Conservation (phyloP, 2,888 invertebrate genomes). For the Pseudococcus longispinus region DNA sequence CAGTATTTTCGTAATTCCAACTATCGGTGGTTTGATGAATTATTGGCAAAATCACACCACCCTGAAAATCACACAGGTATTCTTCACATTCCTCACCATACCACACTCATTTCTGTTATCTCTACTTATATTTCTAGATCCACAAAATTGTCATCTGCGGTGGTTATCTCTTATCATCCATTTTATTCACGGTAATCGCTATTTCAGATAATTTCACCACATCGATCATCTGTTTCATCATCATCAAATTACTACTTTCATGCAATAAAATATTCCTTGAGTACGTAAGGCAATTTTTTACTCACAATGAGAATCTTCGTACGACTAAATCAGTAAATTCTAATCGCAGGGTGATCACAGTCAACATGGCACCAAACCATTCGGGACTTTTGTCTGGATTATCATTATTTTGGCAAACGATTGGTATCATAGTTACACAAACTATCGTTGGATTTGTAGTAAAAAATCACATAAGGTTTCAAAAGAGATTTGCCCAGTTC, state of each 20-base stretch:
- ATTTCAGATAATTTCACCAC: background rate
- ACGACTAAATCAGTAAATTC: background rate
- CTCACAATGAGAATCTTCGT: background rate
- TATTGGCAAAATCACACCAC: conserved; percentile 2
- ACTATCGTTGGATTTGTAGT: conserved; percentile 33
- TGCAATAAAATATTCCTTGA: background rate
- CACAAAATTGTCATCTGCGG: background rate
- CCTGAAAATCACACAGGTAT: background rate
- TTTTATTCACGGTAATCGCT: background rate
- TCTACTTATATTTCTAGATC: background rate
- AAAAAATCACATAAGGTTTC: conserved; percentile 26
- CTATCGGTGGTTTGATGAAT: background rate
- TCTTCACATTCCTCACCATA: no score
- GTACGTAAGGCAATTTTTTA: background rate
- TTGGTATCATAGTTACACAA: background rate
- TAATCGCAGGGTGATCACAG: background rate
- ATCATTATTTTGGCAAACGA: conserved; percentile 6
- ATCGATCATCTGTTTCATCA: background rate
- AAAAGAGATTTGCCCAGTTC: background rate
- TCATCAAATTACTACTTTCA: background rate
- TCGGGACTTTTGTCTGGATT: conserved; percentile 10
- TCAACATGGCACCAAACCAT: conserved; percentile 29
- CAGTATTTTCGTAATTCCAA: background rate
- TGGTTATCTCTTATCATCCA: background rate
- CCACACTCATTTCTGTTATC: background rate